These are phyloP conservation scores for Dasyornis broadbenti DNA, from an alignment of 2,113 vertebrate genomes.

Conservation along the genomic window DNA sequence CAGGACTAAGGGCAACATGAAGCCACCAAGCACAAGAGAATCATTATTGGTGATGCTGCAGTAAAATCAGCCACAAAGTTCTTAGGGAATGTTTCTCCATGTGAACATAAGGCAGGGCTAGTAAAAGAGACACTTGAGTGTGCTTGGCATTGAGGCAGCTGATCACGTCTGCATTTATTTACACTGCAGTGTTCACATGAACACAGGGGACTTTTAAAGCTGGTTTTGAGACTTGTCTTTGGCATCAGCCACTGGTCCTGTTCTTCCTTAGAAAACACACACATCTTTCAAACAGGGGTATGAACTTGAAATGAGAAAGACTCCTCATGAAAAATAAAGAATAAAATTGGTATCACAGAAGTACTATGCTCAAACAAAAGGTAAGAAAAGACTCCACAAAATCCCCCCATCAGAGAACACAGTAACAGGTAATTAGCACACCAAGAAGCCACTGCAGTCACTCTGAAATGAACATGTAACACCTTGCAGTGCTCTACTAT, in stretches of 20 bases:
- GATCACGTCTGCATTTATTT: neutral
- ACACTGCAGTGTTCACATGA: neutral
- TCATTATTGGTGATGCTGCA: neutral
- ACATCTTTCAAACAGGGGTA: neutral
- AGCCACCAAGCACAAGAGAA: neutral
- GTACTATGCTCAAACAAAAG: neutral
- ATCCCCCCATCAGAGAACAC: neutral
- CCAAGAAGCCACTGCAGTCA: neutral
- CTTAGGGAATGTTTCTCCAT: neutral
- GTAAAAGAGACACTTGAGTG: neutral
- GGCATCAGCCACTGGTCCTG: neutral
- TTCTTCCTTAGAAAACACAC: neutral
- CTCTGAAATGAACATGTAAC: neutral
- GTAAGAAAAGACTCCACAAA: neutral
- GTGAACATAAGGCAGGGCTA: neutral
- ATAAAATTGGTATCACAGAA: neutral
- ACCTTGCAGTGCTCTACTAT: neutral
- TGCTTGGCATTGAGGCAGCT: neutral
- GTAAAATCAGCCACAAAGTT: neutral
- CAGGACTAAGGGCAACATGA: neutral
- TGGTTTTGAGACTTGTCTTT: neutral
- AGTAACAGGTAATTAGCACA: neutral
- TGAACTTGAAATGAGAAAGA: neutral
- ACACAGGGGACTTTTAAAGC: neutral
- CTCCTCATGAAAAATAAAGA: neutral